These are phyloP conservation scores for Seriola quinqueradiata DNA, from an alignment of 2,113 vertebrate species.

Conservation along the genomic window DNA sequence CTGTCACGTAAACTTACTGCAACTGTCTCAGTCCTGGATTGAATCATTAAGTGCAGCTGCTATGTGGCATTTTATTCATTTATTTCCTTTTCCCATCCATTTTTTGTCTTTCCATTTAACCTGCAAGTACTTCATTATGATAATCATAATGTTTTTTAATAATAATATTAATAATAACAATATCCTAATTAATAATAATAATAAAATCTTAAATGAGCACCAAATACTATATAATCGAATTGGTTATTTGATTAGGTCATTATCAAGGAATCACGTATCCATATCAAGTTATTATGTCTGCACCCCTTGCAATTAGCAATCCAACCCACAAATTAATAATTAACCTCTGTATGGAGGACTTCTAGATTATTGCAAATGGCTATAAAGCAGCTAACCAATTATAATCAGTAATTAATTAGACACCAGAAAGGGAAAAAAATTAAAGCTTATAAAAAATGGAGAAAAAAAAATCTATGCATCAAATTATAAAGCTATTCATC, in stretches of 20 bases:
- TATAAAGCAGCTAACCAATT: background rate
- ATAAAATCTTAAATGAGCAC: background rate
- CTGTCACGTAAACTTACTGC: conserved; percentile 14
- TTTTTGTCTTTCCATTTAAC: background rate
- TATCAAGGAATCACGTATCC: background rate
- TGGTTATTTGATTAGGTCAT: background rate
- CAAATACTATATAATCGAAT: background rate
- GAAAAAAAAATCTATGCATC: background rate
- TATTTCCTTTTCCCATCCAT: background rate
- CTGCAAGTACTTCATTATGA: background rate
- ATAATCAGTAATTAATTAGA: background rate
- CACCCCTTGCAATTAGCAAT: background rate
- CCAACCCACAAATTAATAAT: background rate
- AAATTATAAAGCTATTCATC: background rate
- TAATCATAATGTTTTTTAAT: background rate
- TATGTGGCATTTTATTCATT: background rate
- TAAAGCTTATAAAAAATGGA: background rate
- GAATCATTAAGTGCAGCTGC: background rate
- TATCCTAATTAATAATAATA: no score
- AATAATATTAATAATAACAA: background rate
- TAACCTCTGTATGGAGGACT: background rate
- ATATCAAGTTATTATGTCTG: background rate
- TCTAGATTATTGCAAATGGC: background rate
- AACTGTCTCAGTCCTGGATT: background rate
- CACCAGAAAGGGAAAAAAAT: background rate